phyloP scores from a whole-genome alignment of 2,113 vertebrate species.

The Chascanopsetta lugubris region DNA sequence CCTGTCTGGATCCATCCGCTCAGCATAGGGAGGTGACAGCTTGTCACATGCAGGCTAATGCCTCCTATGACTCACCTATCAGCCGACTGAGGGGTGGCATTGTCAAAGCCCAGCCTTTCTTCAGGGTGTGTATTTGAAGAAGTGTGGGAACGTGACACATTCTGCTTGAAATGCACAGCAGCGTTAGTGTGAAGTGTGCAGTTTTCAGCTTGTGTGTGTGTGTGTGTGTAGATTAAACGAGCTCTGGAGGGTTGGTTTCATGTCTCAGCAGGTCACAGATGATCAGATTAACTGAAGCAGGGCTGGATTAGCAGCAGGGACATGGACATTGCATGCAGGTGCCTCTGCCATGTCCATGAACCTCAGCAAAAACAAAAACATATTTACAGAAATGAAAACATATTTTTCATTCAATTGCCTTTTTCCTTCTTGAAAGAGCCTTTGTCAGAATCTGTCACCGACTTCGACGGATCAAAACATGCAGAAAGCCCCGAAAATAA shows the following conservation, averaged over 20 bases:
- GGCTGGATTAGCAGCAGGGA: slow-evolving; percentile 66
- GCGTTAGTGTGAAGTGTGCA: neutral
- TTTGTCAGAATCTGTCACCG: slow-evolving; percentile 24
- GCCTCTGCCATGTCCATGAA: slow-evolving; percentile 22
- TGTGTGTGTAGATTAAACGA: slow-evolving; percentile 66
- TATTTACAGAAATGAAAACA: neutral
- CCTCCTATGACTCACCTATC: slow-evolving; percentile 47
- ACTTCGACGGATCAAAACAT: slow-evolving; percentile 16
- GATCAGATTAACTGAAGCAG: slow-evolving; percentile 76
- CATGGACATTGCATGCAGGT: slow-evolving; percentile 50
- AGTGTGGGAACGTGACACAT: slow-evolving; percentile 6
- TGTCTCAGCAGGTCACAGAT: slow-evolving; percentile 79
- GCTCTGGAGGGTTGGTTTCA: slow-evolving; percentile 70
- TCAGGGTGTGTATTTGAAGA: slow-evolving; percentile 25
- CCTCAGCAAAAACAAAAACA: neutral
- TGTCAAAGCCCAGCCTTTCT: slow-evolving; percentile 35
- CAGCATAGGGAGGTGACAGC: slow-evolving; percentile 33
- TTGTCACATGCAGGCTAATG: slow-evolving; percentile 41
- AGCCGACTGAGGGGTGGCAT: slow-evolving; percentile 39
- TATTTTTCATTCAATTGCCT: neutral
- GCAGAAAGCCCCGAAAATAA: neutral
- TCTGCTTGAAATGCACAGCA: slow-evolving; percentile 5
- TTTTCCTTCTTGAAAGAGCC: neutral
- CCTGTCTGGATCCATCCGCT: slow-evolving; percentile 14
- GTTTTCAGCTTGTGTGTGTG: slow-evolving; percentile 17